These are phyloP conservation scores for Drosophila nigricruria DNA, from an alignment of 2,888 invertebrate species.

Conservation along the genomic window DNA sequence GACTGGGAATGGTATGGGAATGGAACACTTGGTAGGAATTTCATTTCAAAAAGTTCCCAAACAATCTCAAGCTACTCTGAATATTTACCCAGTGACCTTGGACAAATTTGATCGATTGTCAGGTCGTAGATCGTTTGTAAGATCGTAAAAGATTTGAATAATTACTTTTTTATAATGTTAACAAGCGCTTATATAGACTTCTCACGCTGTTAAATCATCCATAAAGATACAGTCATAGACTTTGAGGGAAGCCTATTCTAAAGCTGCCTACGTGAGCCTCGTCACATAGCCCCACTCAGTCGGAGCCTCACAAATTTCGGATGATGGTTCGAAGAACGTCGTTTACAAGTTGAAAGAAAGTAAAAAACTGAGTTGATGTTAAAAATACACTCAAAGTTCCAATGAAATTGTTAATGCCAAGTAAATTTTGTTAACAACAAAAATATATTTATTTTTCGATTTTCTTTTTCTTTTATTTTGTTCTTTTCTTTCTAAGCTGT, in stretches of 20 bases:
- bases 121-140: not conserved
- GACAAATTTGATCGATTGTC: not conserved
- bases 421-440: slow-evolving; percentile 7
- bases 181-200: slow-evolving; percentile 2
- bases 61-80: not conserved
- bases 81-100: slow-evolving; percentile 3
- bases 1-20: not conserved
- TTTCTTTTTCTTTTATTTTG: not conserved
- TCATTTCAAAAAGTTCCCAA: not conserved
- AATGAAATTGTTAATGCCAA: slow-evolving; percentile 21
- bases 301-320: slow-evolving; percentile 13
- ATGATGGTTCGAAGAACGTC: slow-evolving; percentile 18
- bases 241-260: not conserved
- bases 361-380: not conserved
- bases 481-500: slow-evolving; percentile 27
- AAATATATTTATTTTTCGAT: not conserved
- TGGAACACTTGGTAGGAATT: not conserved
- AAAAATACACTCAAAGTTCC: not conserved
- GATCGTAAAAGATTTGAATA: not conserved
- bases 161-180: not conserved
- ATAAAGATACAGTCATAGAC: not conserved
- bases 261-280: slow-evolving; percentile 44
- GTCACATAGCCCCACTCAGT: slow-evolving; percentile 20
- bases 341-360: slow-evolving; percentile 53
- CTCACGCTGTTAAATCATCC: not conserved